Conservation (phyloP, 2,888 invertebrate genomes). For the Drosophila aldrichi region DNA sequence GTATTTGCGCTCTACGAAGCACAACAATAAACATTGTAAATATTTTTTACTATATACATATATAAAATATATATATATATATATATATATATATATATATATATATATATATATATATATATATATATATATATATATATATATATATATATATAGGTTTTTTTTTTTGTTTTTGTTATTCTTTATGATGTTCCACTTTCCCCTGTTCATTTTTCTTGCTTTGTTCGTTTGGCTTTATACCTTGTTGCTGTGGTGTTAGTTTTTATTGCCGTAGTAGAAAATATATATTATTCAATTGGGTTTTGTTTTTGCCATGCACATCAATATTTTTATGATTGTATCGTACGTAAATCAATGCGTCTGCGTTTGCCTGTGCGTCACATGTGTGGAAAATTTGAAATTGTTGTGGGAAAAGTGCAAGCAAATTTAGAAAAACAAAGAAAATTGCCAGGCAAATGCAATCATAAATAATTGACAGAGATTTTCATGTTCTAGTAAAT, state of each 20-base stretch:
- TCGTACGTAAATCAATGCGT: slow-evolving; percentile 27
- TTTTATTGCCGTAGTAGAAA: slow-evolving; percentile 68
- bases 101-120: not conserved
- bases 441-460: slow-evolving; percentile 8
- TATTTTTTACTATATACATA: slow-evolving; percentile 48
- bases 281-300: slow-evolving; percentile 69
- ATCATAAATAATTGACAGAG: not conserved
- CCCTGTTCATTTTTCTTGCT: slow-evolving; percentile 46
- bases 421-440: slow-evolving; percentile 4
- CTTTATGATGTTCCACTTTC: slow-evolving; percentile 30
- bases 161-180: not conserved
- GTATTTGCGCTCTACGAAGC: slow-evolving; percentile 77
- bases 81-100: not conserved
- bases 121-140: not conserved
- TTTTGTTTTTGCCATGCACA: slow-evolving; percentile 32
- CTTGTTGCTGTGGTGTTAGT: slow-evolving; percentile 57
- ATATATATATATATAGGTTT: not conserved
- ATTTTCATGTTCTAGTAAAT: not conserved
- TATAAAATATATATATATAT: not conserved
- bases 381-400: slow-evolving; percentile 29
- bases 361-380: slow-evolving; percentile 14
- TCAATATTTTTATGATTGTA: slow-evolving; percentile 16
- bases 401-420: slow-evolving; percentile 24
- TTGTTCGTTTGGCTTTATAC: slow-evolving; percentile 27
- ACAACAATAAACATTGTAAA: slow-evolving; percentile 81